phyloP scores from a whole-genome alignment of 2,888 invertebrate genomes.

The Cepaea hortensis region DNA sequence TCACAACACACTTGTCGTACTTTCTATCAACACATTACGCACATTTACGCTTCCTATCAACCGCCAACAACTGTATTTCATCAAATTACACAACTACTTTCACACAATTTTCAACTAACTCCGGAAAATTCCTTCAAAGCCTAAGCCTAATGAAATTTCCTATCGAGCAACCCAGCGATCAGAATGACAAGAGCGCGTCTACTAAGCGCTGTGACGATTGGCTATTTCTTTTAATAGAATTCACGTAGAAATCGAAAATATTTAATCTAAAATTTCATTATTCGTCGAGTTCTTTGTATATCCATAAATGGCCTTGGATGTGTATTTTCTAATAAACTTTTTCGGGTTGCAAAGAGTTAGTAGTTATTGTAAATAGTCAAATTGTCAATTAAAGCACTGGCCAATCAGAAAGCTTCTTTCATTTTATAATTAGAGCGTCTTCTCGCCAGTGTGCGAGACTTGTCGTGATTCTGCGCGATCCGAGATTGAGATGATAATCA shows the following conservation, averaged over 20 bases:
- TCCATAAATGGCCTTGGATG: not conserved
- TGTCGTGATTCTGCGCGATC: constrained; percentile 7
- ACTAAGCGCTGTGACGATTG: constrained; percentile 44
- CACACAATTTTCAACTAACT: constrained; percentile 19
- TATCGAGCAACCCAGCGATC: constrained; percentile 46
- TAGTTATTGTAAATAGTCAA: constrained; percentile 32
- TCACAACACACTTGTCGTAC: constrained; percentile 54
- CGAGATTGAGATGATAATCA: not conserved
- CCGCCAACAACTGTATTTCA: constrained; percentile 16
- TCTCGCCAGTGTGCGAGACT: constrained; percentile 37
- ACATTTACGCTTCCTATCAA: not conserved
- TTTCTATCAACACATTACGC: constrained; percentile 32
- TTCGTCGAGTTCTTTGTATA: not conserved
- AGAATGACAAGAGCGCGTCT: constrained; percentile 32
- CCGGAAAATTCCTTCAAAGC: not conserved
- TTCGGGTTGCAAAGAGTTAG: not conserved
- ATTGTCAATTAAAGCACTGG: constrained; percentile 3
- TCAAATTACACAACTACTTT: constrained; percentile 14
- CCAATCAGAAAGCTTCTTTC: constrained; percentile 39
- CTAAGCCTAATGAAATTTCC: constrained; percentile 44
- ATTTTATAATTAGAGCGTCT: constrained; percentile 10
- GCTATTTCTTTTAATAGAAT: constrained; percentile 46
- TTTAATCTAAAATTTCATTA: not conserved
- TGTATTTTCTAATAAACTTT: constrained; percentile 5
- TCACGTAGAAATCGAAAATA: not conserved